Percentiles rank a stretch among this genome's conserved stretches.
Conservation (phyloP, 2,888 invertebrate species). For the Macrophya alboannulata region DNA sequence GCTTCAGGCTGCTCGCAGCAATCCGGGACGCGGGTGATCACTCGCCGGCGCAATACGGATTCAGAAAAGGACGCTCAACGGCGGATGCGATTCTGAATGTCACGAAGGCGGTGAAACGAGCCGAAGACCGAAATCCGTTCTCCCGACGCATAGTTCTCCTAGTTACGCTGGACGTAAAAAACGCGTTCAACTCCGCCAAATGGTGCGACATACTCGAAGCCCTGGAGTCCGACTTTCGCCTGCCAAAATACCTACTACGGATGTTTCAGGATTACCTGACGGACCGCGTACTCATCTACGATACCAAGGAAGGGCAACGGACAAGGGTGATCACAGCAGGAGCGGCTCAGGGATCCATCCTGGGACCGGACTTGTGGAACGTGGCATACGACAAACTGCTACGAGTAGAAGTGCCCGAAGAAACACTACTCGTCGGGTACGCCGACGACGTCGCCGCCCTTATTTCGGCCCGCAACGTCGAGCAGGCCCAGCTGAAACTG, state of each 20-base stretch:
- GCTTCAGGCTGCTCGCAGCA: constrained; percentile 60
- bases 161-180: constrained; percentile 14
- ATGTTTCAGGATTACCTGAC: constrained; percentile 63
- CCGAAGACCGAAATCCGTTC: neutral
- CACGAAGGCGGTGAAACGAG: neutral
- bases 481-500: no score
- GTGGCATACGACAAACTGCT: no score
- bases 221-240: constrained; percentile 54
- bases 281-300: constrained; percentile 60
- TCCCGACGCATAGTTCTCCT: constrained; percentile 22
- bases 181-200: constrained; percentile 39
- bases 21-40: constrained; percentile 46
- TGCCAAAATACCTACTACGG: constrained; percentile 60
- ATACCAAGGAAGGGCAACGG: constrained; percentile 58
- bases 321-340: neutral
- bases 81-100: constrained; percentile 56
- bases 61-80: constrained; percentile 58
- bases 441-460: no score
- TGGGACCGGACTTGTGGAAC: no score
- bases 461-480: no score
- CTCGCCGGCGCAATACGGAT: constrained; percentile 57
- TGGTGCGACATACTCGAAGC: constrained; percentile 58
- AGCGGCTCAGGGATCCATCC: no score
- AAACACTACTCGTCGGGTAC: no score
- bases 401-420: no score